Conservation (phyloP, 2,888 invertebrate species). For the Cyaniris semiargus region DNA sequence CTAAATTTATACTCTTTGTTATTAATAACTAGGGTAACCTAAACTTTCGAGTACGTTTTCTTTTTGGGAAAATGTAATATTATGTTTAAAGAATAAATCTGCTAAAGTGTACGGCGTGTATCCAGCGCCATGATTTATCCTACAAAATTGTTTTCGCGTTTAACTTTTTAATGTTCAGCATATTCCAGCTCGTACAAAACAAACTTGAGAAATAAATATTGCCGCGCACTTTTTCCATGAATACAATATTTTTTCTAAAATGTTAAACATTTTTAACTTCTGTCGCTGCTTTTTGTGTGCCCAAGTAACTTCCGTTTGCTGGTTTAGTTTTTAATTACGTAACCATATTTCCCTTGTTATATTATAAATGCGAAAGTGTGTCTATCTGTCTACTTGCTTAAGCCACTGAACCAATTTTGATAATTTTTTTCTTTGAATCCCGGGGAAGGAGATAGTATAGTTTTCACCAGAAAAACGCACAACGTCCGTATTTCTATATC, state of each 20-base stretch:
- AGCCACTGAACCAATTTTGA: no score
- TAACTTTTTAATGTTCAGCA: slow-evolving; percentile 30
- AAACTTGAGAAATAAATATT: slow-evolving; percentile 8
- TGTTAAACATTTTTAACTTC: background rate
- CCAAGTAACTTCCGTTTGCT: slow-evolving; percentile 34
- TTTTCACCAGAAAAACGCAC: no score
- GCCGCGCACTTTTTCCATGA: slow-evolving; percentile 15
- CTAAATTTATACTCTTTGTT: no score
- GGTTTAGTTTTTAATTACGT: background rate
- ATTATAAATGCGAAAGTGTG: no score
- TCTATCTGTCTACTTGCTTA: no score
- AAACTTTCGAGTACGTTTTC: background rate
- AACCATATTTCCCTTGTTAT: no score
- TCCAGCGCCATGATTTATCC: slow-evolving; percentile 11
- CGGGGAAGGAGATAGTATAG: no score
- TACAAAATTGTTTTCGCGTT: slow-evolving; percentile 18
- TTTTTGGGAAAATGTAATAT: background rate
- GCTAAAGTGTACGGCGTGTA: slow-evolving; percentile 9
- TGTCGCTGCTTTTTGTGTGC: slow-evolving; percentile 31
- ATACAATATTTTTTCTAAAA: slow-evolving; percentile 11
- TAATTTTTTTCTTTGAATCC: no score
- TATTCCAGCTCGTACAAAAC: slow-evolving; percentile 30
- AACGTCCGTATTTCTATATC: no score
- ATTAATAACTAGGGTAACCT: background rate
- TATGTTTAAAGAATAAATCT: background rate